Conservation (phyloP, 2,888 invertebrate species). For the Seira musarum region DNA sequence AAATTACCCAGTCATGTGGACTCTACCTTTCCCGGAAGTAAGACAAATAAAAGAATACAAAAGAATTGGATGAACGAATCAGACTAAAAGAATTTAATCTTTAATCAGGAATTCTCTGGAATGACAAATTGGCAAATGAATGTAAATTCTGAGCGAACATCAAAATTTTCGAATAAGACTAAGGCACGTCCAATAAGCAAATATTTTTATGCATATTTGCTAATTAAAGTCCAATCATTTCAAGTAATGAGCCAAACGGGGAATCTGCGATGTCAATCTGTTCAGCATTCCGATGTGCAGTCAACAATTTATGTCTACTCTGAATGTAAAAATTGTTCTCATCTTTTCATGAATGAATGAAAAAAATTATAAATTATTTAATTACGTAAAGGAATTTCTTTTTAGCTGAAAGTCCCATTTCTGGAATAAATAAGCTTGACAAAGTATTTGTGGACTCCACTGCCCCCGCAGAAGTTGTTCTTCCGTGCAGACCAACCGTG, state of each 20-base stretch:
- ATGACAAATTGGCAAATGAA: not conserved
- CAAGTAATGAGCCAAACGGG: not conserved
- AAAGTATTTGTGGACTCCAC: no score
- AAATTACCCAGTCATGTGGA: conserved; percentile 15
- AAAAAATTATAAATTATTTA: not conserved
- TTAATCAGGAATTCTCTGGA: conserved; percentile 14
- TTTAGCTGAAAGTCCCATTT: not conserved
- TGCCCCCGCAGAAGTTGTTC: not conserved
- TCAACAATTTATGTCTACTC: conserved; percentile 27
- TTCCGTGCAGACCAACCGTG: conserved; percentile 17
- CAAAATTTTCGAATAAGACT: not conserved
- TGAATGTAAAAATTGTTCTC: conserved; percentile 19
- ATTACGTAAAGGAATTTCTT: not conserved
- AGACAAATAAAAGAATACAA: not conserved
- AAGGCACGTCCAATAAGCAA: not conserved
- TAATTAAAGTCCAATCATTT: not conserved
- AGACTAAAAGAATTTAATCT: not conserved
- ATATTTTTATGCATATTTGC: not conserved
- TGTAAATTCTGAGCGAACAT: not conserved
- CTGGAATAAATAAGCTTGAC: not conserved
- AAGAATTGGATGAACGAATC: not conserved
- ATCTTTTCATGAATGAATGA: no score
- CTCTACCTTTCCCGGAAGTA: conserved; percentile 13
- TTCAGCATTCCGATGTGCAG: not conserved
- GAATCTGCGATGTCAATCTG: not conserved